These are phyloP conservation scores for Nansenia antarctica DNA, from an alignment of 2,113 vertebrate species.

Conservation along the genomic window DNA sequence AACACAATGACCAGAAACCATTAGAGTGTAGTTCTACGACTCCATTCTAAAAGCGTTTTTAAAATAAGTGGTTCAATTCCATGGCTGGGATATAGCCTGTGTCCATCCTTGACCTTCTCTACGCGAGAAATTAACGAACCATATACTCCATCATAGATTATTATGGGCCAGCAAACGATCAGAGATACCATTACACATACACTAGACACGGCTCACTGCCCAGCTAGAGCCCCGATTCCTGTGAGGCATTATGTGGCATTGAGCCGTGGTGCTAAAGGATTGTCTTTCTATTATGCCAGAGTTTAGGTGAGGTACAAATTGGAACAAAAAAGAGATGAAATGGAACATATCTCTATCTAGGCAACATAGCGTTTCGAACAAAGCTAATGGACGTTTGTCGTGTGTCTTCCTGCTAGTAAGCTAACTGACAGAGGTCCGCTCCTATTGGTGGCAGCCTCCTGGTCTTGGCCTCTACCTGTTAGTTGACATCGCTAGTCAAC, in stretches of 20 bases:
- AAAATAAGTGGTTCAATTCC: background rate
- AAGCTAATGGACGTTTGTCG: background rate
- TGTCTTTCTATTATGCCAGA: background rate
- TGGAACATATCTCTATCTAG: background rate
- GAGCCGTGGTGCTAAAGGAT: background rate
- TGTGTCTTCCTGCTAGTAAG: background rate
- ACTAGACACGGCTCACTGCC: background rate
- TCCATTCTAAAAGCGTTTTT: background rate
- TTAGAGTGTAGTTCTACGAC: background rate
- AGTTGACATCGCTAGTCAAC: too few species aligned
- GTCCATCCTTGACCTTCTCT: background rate
- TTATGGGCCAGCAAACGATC: background rate
- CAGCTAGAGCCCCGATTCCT: background rate
- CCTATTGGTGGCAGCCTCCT: background rate
- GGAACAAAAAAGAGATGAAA: background rate
- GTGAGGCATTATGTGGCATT: background rate
- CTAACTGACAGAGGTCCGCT: background rate
- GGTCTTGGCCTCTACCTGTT: too few species aligned
- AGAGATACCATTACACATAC: background rate
- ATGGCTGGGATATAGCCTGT: background rate
- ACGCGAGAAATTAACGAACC: background rate
- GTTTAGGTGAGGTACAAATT: background rate
- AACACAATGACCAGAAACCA: background rate
- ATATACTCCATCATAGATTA: background rate
- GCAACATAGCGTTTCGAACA: background rate